Conservation (phyloP, 2,113 vertebrate genomes). For the Alligator mississippiensis region DNA sequence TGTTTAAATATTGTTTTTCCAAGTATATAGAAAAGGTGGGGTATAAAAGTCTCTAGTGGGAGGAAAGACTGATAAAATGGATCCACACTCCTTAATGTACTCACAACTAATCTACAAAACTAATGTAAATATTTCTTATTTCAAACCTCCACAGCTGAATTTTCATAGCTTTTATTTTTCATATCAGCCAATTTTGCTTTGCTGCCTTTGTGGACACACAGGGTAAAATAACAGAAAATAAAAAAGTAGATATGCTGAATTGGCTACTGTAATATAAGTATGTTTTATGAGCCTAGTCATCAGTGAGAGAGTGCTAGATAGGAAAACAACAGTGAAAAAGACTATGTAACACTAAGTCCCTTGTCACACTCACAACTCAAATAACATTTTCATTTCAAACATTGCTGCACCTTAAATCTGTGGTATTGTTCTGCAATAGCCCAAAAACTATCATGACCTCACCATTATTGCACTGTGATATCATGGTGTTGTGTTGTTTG, state of each 20-base stretch:
- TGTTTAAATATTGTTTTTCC: constrained; percentile 23
- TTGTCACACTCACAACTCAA: not conserved
- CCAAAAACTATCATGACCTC: not conserved
- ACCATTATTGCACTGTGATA: not conserved
- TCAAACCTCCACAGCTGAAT: constrained; percentile 44
- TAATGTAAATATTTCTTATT: constrained; percentile 22
- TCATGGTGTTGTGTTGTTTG: not conserved
- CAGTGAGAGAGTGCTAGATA: not conserved
- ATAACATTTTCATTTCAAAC: not conserved
- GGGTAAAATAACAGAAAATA: not conserved
- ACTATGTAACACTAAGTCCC: not conserved
- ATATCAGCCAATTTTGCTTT: constrained; percentile 30
- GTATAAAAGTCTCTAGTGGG: constrained; percentile 2
- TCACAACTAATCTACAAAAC: constrained; percentile 56
- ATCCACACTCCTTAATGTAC: constrained; percentile 6
- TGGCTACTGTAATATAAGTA: not conserved
- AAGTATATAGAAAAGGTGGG: not conserved
- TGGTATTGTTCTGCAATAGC: not conserved
- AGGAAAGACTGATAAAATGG: constrained; percentile 23
- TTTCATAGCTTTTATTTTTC: constrained; percentile 36
- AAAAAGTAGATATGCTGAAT: not conserved
- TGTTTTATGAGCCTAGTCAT: not conserved
- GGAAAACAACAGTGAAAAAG: not conserved
- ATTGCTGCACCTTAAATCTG: not conserved
- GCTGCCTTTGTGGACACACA: not conserved